A percentile compares a stretch with the other conserved stretches of the same genome.
These are phyloP conservation scores for Campopleginae sp. DNA, from an alignment of 2,888 invertebrate species.

Conservation along the genomic window DNA sequence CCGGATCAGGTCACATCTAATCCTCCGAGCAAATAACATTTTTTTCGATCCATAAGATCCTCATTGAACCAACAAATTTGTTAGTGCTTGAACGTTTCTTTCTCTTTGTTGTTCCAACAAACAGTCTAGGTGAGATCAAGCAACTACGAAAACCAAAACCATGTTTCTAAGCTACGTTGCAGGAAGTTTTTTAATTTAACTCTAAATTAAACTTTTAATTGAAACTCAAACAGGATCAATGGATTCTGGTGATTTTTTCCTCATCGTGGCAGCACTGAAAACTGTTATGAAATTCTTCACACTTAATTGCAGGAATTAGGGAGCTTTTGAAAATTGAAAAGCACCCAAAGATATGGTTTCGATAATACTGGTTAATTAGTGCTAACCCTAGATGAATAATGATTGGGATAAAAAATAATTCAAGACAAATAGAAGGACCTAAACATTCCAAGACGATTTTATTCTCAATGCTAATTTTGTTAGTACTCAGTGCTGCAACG, in stretches of 20 bases:
- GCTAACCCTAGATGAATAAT: not conserved
- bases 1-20: not conserved
- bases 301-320: not conserved
- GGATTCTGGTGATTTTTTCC: not conserved
- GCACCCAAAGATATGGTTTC: not conserved
- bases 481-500: slow-evolving; percentile 28
- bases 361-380: not conserved
- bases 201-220: no score
- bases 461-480: slow-evolving; percentile 7
- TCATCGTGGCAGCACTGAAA: slow-evolving; percentile 20
- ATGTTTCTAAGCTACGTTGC: slow-evolving; percentile 62
- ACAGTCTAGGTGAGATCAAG: slow-evolving; percentile 65
- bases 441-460: not conserved
- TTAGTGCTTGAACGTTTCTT: not conserved
- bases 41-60: not conserved
- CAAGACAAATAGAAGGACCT: not conserved
- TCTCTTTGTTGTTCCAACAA: slow-evolving; percentile 4
- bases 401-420: not conserved
- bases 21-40: not conserved
- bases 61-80: no score
- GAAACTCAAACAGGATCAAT: slow-evolving; percentile 2
- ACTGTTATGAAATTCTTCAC: not conserved
- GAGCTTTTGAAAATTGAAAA: not conserved
- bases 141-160: slow-evolving; percentile 65
- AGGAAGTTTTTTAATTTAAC: slow-evolving; percentile 36